Conservation (phyloP, 2,113 vertebrate species). For the Scomber scombrus region DNA sequence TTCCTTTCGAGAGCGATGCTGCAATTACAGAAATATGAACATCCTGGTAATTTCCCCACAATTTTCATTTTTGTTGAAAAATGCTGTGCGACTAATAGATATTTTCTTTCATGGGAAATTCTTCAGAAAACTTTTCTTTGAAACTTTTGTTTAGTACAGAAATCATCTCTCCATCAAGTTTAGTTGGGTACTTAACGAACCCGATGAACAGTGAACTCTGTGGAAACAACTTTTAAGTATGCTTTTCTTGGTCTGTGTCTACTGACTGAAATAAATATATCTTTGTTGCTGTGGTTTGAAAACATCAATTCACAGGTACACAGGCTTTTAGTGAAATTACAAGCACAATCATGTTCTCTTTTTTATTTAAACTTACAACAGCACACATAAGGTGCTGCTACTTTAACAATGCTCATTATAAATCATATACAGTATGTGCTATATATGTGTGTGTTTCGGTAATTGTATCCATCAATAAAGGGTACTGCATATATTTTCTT, state of each 20-base stretch:
- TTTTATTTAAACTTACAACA: neutral
- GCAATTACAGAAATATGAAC: constrained; percentile 79
- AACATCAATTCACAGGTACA: neutral
- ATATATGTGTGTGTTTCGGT: too few relatives aligned
- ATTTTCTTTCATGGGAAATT: constrained; percentile 20
- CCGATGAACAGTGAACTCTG: neutral
- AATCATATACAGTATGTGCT: too few relatives aligned
- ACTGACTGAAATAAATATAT: constrained; percentile 6
- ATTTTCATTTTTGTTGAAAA: constrained; percentile 63
- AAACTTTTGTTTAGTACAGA: constrained; percentile 31
- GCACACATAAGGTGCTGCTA: neutral
- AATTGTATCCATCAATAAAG: too few relatives aligned
- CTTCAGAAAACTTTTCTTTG: constrained; percentile 42
- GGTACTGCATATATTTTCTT: constrained; percentile 65
- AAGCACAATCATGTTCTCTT: constrained; percentile 83
- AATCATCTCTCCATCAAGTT: neutral
- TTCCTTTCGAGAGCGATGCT: constrained; percentile 72
- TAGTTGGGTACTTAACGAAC: neutral
- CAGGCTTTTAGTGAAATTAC: constrained; percentile 78
- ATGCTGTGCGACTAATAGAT: constrained; percentile 27
- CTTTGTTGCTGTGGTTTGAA: constrained; percentile 77
- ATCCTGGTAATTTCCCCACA: constrained; percentile 59
- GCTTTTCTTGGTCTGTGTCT: neutral
- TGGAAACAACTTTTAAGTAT: neutral
- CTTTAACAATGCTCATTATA: neutral